Percentiles rank a stretch among this genome's conserved stretches.
These are phyloP conservation scores for Alethe diademata DNA, from an alignment of 2,113 vertebrate genomes.

Conservation along the genomic window DNA sequence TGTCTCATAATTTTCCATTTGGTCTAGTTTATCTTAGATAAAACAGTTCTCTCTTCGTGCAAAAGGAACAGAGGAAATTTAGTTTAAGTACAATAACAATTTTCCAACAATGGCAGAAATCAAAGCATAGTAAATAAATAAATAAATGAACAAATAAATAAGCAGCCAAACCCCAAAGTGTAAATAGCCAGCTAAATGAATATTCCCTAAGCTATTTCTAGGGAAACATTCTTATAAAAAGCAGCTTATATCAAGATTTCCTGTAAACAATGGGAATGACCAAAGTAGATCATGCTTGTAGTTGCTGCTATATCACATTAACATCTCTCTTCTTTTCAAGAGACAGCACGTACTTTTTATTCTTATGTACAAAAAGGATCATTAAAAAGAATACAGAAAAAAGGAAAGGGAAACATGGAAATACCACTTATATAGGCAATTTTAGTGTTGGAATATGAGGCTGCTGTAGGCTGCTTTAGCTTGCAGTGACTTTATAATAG, in stretches of 20 bases:
- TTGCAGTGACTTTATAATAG: neutral
- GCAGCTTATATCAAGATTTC: neutral
- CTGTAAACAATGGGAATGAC: neutral
- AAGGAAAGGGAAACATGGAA: neutral
- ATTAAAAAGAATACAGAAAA: neutral
- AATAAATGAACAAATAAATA: neutral
- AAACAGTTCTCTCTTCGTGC: neutral
- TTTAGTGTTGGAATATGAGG: neutral
- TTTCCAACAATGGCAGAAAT: neutral
- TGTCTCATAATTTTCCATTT: neutral
- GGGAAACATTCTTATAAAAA: neutral
- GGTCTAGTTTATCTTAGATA: neutral
- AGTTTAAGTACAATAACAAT: neutral
- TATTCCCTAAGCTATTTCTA: neutral
- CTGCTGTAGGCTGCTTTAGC: neutral
- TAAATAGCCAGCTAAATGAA: neutral
- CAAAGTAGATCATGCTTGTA: neutral
- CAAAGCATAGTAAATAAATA: neutral
- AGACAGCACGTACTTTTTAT: accelerated
- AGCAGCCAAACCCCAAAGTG: accelerated
- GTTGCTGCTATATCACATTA: neutral
- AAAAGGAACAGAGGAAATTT: neutral
- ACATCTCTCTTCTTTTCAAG: neutral
- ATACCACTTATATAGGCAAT: neutral
- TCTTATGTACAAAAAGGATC: neutral